A percentile compares a stretch with the other conserved stretches of the same genome.
These are phyloP conservation scores for Chromobotia macracanthus DNA, from an alignment of 2,797 vertebrate species.

Conservation along the genomic window DNA sequence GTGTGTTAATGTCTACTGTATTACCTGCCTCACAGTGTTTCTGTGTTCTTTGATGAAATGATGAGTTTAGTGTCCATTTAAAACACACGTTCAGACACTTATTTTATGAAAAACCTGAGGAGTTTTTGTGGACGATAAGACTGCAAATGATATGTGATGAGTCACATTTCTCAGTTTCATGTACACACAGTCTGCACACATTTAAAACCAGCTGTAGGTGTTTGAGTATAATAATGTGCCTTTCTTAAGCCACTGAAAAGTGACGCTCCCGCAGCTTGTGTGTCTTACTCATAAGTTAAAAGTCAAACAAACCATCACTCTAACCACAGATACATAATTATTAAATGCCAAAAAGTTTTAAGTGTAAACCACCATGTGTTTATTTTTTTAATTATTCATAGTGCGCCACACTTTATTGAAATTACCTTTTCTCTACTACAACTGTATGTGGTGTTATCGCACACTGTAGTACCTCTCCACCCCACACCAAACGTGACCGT, in stretches of 20 bases:
- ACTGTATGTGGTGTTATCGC: too few relatives aligned
- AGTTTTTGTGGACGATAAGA: neutral
- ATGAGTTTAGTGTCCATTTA: neutral
- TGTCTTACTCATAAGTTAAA: constrained; percentile 19
- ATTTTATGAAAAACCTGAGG: neutral
- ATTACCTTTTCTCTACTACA: too few relatives aligned
- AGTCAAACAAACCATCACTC: constrained; percentile 35
- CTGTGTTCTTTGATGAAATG: too few relatives aligned
- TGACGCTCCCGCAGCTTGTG: neutral
- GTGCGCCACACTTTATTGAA: too few relatives aligned
- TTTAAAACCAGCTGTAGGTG: constrained; percentile 21
- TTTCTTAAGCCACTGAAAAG: constrained; percentile 20
- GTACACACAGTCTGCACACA: neutral
- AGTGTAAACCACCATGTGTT: neutral
- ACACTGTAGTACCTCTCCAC: too few relatives aligned
- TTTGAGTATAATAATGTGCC: constrained; percentile 5
- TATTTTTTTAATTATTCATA: too few relatives aligned
- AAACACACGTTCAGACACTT: neutral
- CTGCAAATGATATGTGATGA: constrained; percentile 15
- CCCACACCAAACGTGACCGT: too few relatives aligned
- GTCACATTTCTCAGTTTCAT: constrained; percentile 34
- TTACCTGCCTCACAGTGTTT: too few relatives aligned
- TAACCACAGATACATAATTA: too few relatives aligned
- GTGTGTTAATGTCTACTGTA: too few relatives aligned
- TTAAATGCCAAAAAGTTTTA: too few relatives aligned